These are phyloP conservation scores for Neuroterus valhalla DNA, from an alignment of 1,140 invertebrate species.

Conservation along the genomic window DNA sequence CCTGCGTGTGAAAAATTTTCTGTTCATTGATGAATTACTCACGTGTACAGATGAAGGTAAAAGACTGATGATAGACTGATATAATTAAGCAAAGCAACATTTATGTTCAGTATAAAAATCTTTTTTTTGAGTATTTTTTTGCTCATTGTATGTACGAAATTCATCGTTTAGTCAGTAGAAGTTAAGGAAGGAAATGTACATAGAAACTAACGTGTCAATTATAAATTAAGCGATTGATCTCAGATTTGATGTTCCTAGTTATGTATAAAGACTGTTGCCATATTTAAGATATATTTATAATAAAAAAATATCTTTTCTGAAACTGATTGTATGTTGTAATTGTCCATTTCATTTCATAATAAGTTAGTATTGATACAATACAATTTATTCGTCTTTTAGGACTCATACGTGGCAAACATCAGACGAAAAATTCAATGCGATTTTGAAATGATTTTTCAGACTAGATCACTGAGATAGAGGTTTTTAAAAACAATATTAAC, in stretches of 20 bases:
- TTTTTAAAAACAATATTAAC: no score
- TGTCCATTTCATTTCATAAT: not conserved
- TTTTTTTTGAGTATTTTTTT: slow-evolving; percentile 1
- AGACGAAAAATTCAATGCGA: no score
- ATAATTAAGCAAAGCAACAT: slow-evolving; percentile 8
- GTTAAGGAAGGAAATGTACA: slow-evolving; percentile 7
- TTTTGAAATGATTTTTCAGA: no score
- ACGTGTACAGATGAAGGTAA: not conserved
- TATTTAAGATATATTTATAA: slow-evolving; percentile 58
- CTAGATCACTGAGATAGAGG: no score
- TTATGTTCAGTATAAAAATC: slow-evolving; percentile 1
- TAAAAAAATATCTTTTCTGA: slow-evolving; percentile 33
- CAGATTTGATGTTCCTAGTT: slow-evolving; percentile 39
- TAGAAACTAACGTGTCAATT: slow-evolving; percentile 14
- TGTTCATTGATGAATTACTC: no score
- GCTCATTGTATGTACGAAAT: not conserved
- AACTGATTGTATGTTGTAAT: slow-evolving; percentile 6
- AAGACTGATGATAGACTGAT: slow-evolving; percentile 28
- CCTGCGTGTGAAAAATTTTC: no score
- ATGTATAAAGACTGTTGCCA: slow-evolving; percentile 52
- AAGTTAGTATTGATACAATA: not conserved
- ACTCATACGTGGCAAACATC: no score
- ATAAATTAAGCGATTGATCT: slow-evolving; percentile 8
- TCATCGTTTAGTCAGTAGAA: slow-evolving; percentile 10
- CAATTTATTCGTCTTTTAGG: not conserved